phyloP scores from a whole-genome alignment of 2,888 invertebrate species.

The Caprella mutica region DNA sequence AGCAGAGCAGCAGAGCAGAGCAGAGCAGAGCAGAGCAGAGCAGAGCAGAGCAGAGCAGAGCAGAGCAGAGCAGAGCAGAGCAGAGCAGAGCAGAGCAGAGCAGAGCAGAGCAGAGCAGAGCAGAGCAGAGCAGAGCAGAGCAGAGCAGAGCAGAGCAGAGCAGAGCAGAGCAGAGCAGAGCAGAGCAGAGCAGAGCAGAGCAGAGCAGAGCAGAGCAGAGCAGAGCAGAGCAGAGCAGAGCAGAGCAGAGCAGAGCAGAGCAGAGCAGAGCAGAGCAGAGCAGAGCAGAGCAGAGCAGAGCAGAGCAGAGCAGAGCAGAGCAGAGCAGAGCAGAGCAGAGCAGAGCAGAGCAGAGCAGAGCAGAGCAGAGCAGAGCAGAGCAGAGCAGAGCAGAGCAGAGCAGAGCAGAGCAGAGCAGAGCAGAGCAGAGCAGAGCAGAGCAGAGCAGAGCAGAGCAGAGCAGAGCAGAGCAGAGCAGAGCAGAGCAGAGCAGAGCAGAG shows the following conservation, averaged over 20 bases:
- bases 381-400: no score
- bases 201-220: neutral
- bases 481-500: no score
- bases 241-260: constrained; percentile 6
- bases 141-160: constrained; percentile 4
- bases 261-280: constrained; percentile 1
- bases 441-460: no score
- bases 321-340: neutral
- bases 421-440: no score
- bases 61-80: constrained; percentile 6
- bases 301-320: constrained; percentile 5
- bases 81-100: constrained; percentile 1
- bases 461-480: no score
- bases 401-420: no score
- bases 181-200: constrained; percentile 1
- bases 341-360: neutral
- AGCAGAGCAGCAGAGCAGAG: neutral
- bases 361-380: neutral
- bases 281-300: neutral
- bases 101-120: neutral
- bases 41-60: neutral
- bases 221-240: neutral
- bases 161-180: constrained; percentile 2
- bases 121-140: neutral
- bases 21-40: neutral